Percentiles rank a stretch among this genome's conserved stretches.
Evolutionary conservation across 2,888 invertebrate species (phyloP).

Genomic region (Harpalus rufipes): DNA sequence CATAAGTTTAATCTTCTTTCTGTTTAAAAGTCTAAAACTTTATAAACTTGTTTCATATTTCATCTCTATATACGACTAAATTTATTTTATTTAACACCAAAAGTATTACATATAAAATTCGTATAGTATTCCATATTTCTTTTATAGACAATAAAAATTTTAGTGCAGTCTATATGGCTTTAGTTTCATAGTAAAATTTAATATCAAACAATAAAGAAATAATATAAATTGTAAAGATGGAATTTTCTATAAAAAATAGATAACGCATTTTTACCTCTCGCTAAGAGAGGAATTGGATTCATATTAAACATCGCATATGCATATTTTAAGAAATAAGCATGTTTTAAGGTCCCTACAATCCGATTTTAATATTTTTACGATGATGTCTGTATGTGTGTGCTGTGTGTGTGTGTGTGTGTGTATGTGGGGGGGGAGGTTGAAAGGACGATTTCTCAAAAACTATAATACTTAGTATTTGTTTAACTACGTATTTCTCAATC

Average conservation of each 20-base stretch:
- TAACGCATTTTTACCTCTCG: too few species aligned
- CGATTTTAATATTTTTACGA: too few species aligned
- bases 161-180: not conserved
- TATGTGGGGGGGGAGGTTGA: too few species aligned
- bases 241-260: not conserved
- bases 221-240: not conserved
- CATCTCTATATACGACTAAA: not conserved
- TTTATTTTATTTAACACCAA: not conserved
- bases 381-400: too few species aligned
- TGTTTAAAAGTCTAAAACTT: not conserved
- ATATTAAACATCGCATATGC: too few species aligned
- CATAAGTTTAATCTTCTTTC: not conserved
- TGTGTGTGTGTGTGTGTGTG: too few species aligned
- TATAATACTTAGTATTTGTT: too few species aligned
- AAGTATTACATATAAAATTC: not conserved
- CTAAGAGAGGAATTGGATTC: too few species aligned
- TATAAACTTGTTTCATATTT: not conserved
- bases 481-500: too few species aligned
- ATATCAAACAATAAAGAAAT: not conserved
- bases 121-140: conserved; percentile 22
- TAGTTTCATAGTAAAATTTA: conserved; percentile 19
- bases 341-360: too few species aligned
- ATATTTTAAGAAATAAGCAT: too few species aligned
- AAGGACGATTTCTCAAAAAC: too few species aligned
- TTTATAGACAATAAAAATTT: conserved; percentile 18